Conservation (phyloP, 2,888 invertebrate species). For the Theodoxus fluviatilis region DNA sequence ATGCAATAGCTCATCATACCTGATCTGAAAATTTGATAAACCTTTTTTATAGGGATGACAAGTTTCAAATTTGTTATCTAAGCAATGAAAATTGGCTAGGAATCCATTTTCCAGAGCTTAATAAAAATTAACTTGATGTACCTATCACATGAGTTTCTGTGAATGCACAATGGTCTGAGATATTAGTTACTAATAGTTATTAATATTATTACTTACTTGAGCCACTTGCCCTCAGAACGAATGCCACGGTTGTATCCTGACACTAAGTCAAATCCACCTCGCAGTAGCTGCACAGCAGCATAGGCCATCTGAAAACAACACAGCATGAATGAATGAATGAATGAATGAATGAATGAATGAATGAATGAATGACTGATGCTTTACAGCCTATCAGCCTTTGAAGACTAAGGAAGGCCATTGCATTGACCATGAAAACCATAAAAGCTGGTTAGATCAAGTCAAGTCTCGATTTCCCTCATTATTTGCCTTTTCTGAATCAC, state of each 20-base stretch:
- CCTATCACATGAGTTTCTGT: background rate
- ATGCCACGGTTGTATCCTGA: conserved; percentile 57
- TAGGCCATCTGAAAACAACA: conserved; percentile 46
- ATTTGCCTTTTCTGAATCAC: too few species aligned
- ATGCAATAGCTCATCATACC: too few species aligned
- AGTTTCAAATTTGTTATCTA: too few species aligned
- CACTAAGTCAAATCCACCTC: conserved; percentile 56
- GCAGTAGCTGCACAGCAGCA: conserved; percentile 47
- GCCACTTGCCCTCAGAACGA: conserved; percentile 54
- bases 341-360: background rate
- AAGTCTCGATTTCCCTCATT: too few species aligned
- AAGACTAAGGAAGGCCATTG: background rate
- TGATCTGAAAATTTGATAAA: too few species aligned
- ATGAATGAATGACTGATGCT: background rate
- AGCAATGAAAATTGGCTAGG: background rate
- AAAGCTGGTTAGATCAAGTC: background rate
- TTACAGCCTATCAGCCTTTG: too few species aligned
- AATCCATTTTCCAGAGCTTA: too few species aligned
- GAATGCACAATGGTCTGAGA: background rate
- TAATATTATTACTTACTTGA: conserved; percentile 45
- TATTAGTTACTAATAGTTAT: background rate
- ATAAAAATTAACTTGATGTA: background rate
- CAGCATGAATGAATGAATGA: background rate
- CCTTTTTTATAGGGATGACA: too few species aligned
- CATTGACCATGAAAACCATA: background rate